Evolutionary conservation across 2,797 vertebrate species (phyloP), one percentile per base, ranked within the genome.

Genomic region (Atherinosoma microstoma): DNA sequence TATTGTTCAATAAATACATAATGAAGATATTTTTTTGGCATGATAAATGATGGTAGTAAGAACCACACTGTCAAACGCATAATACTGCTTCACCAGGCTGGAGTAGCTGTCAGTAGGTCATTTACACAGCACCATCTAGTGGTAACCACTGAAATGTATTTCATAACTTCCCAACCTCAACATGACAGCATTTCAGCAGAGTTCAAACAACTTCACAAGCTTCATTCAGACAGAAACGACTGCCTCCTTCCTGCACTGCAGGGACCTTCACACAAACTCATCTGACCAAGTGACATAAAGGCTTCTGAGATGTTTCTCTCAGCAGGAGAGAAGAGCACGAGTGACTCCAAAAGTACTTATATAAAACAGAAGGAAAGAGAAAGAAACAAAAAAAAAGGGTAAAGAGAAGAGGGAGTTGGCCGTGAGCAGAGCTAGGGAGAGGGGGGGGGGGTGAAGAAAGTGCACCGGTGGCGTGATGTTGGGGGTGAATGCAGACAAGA

Each of bases 61-160:
- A 87, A 62, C 73, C 76, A 75, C 62, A 71, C 73, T 85, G 74
- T 85, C 69, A 80, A 72, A 89, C 82, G 53, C 72, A 75, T 85
- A 90, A 92, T 86, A 88, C 88, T 89, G 89, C 73, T 85, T 83
- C 57, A 78, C 74, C 67, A 63, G 68, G 67, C 68, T 73, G 81
- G 74, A 87, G 68, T 76, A 64, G 79, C 68, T 84, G 81, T 75
- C 76, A 65, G 68, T 79, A 73, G 78, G 87, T 83, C 83, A 82
- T 87, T 84, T 87, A 86, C 84, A 91, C 87, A 91, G 87, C 92
- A 80, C 93, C 93, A 90, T 89, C 92, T 92, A 90, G 83, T 92
- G 94, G 92, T 75, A 60, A 76, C 75, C 73, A 67, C 40, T 88
- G 80, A 87, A 92, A 91, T 89, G 82, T 24, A 11, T 67, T 84